Percentiles rank a stretch among this genome's conserved stretches.
phyloP scores from a whole-genome alignment of 2,797 vertebrate genomes.

The Lepus oiostolus region DNA sequence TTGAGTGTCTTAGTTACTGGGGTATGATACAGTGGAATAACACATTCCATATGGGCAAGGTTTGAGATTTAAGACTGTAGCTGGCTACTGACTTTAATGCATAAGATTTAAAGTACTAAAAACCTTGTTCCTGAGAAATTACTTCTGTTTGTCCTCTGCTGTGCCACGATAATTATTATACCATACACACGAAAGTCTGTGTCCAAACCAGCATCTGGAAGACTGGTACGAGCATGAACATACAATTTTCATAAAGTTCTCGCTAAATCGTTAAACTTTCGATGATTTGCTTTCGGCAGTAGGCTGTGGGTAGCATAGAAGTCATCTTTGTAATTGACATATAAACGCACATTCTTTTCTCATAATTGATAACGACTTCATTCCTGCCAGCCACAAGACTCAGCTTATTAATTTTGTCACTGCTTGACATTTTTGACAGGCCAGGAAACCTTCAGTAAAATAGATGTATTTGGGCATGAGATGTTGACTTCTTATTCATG shows the following conservation, averaged over 20 bases:
- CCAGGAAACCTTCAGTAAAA: background rate
- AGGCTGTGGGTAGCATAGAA: background rate
- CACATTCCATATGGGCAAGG: constrained; percentile 74
- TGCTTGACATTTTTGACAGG: background rate
- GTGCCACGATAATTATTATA: background rate
- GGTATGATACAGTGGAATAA: constrained; percentile 60
- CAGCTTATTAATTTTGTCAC: background rate
- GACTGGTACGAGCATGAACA: background rate
- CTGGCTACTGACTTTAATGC: constrained; percentile 75
- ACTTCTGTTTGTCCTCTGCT: background rate
- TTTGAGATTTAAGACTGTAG: constrained; percentile 74
- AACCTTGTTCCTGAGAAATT: constrained; percentile 32
- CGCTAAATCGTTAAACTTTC: background rate
- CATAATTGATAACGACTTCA: background rate
- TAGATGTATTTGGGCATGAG: background rate
- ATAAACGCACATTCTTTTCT: background rate
- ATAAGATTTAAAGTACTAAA: constrained; percentile 75
- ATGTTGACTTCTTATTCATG: background rate
- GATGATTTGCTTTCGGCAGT: background rate
- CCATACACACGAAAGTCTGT: background rate
- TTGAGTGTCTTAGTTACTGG: constrained; percentile 68
- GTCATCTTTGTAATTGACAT: constrained; percentile 10
- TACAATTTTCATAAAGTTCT: background rate
- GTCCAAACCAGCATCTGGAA: background rate
- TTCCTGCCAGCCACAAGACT: background rate